phyloP scores from a whole-genome alignment of 2,113 vertebrate genomes.

The Scolopax mira region DNA sequence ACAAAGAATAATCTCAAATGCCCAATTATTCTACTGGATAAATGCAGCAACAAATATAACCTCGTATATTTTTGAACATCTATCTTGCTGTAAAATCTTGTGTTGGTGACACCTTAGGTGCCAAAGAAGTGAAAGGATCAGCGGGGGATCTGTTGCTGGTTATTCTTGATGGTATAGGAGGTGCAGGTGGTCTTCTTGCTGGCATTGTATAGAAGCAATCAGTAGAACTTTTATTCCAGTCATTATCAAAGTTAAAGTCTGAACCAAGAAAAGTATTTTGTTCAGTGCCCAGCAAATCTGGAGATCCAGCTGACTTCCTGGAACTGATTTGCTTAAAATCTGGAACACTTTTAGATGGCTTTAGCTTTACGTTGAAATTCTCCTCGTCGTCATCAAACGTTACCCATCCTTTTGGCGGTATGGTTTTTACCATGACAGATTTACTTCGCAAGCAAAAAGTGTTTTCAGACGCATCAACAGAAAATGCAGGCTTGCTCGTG shows the following conservation, averaged over 20 bases:
- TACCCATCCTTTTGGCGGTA: conserved; percentile 84
- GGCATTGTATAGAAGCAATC: conserved; percentile 71
- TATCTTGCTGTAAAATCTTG: conserved; percentile 85
- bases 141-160: conserved; percentile 51
- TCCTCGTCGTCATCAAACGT: conserved; percentile 82
- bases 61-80: not conserved
- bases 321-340: conserved; percentile 26
- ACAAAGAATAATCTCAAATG: conserved; percentile 70
- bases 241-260: conserved; percentile 65
- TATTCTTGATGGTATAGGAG: conserved; percentile 75
- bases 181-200: conserved; percentile 74
- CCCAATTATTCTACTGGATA: conserved; percentile 64
- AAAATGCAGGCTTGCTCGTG: conserved; percentile 54
- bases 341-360: conserved; percentile 21
- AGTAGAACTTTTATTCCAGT: conserved; percentile 73
- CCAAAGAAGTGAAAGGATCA: conserved; percentile 53
- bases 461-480: conserved; percentile 43
- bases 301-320: not conserved
- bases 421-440: conserved; percentile 31
- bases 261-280: conserved; percentile 15
- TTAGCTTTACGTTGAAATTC: conserved; percentile 25
- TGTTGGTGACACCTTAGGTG: conserved; percentile 56
- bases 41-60: conserved; percentile 28
- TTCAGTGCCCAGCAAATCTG: conserved; percentile 5
- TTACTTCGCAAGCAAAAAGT: conserved; percentile 32